Conservation (phyloP, 1,140 invertebrate species). For the Drosophila orena region DNA sequence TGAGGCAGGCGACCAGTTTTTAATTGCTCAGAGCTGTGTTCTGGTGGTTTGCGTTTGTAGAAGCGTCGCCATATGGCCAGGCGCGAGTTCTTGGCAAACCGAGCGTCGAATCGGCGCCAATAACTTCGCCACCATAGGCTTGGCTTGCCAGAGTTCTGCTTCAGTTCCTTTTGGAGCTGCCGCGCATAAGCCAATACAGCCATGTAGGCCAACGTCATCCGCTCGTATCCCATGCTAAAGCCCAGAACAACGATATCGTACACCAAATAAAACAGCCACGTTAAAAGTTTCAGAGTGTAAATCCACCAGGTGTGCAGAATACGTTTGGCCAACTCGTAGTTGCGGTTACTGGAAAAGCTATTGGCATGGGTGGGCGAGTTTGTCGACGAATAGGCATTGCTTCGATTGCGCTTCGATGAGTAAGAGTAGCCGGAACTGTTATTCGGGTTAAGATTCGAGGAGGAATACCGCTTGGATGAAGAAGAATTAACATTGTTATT, state of each 20-base stretch:
- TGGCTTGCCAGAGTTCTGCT: slow-evolving; percentile 81
- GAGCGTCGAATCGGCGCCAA: slow-evolving; percentile 77
- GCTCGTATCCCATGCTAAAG: slow-evolving; percentile 89
- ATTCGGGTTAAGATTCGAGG: slow-evolving; percentile 67
- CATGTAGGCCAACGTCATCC: slow-evolving; percentile 62
- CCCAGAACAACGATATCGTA: slow-evolving; percentile 92
- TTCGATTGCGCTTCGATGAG: slow-evolving; percentile 72
- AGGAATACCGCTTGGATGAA: slow-evolving; percentile 80
- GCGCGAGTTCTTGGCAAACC: slow-evolving; percentile 77
- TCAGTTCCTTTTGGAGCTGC: slow-evolving; percentile 75
- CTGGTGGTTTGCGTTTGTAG: slow-evolving; percentile 73
- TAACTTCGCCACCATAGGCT: slow-evolving; percentile 77
- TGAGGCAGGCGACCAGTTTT: slow-evolving; percentile 89
- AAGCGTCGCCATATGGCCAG: slow-evolving; percentile 83
- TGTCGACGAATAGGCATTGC: slow-evolving; percentile 58
- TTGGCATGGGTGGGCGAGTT: slow-evolving; percentile 67
- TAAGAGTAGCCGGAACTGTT: slow-evolving; percentile 72
- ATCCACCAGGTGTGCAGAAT: slow-evolving; percentile 87
- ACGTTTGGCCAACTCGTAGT: slow-evolving; percentile 78
- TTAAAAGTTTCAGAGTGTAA: slow-evolving; percentile 88
- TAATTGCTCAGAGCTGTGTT: slow-evolving; percentile 59
- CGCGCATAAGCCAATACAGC: slow-evolving; percentile 55
- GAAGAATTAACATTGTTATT: slow-evolving; percentile 75
- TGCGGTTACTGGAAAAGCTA: slow-evolving; percentile 60
- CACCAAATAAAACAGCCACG: slow-evolving; percentile 91